phyloP scores from a whole-genome alignment of 2,113 vertebrate genomes.

The Neoarius graeffei region DNA sequence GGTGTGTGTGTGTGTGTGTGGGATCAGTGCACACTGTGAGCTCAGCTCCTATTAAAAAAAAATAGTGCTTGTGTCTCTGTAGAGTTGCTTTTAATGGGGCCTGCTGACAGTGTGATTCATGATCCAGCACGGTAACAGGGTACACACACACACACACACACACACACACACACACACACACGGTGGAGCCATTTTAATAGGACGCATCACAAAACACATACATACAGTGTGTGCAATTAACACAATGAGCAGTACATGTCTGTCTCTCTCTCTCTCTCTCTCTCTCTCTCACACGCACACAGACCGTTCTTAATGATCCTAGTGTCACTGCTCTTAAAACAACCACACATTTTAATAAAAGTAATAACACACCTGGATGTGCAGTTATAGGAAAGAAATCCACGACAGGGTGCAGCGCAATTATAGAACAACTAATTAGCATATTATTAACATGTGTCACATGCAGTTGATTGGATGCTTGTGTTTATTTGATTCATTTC shows the following conservation, averaged over 20 bases:
- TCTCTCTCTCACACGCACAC: background rate
- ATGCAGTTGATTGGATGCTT: background rate
- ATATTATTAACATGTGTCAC: background rate
- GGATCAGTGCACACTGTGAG: background rate
- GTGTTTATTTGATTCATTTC: background rate
- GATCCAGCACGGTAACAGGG: slow-evolving; percentile 34
- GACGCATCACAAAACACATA: background rate
- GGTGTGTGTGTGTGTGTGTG: slow-evolving; percentile 2
- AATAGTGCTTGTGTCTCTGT: slow-evolving; percentile 47
- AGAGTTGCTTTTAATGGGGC: slow-evolving; percentile 54
- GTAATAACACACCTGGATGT: background rate
- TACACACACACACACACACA: slow-evolving; percentile 2
- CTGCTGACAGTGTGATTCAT: slow-evolving; percentile 57
- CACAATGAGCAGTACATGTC: background rate
- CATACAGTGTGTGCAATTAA: background rate
- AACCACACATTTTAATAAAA: no score
- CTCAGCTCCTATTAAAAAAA: slow-evolving; percentile 33
- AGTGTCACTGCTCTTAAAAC: background rate
- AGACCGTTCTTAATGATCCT: background rate
- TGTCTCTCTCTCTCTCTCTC: no score
- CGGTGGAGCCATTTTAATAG: background rate
- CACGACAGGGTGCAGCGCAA: background rate
- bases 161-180: background rate
- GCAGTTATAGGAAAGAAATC: no score
- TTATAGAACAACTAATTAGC: background rate